phyloP scores from a whole-genome alignment of 2,888 invertebrate genomes.

The Arctia plantaginis region DNA sequence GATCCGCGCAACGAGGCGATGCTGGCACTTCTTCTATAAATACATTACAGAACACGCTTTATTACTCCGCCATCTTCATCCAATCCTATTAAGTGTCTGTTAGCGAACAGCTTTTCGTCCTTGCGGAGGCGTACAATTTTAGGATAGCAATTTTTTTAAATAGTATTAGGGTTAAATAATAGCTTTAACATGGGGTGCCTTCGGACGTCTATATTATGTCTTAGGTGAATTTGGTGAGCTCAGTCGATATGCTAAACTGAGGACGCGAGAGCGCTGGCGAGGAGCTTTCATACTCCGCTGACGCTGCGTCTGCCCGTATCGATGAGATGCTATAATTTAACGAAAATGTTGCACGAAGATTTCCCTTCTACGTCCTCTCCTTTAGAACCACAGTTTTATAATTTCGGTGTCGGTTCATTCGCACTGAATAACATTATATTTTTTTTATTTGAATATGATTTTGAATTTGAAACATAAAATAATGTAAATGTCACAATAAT shows the following conservation, averaged over 20 bases:
- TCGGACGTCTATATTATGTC: slow-evolving; percentile 73
- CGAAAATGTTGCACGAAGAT: slow-evolving; percentile 72
- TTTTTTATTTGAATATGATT: slow-evolving; percentile 70
- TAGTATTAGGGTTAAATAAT: slow-evolving; percentile 83
- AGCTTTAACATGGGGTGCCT: slow-evolving; percentile 74
- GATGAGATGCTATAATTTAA: slow-evolving; percentile 79
- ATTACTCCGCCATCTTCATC: slow-evolving; percentile 84
- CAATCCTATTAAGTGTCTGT: slow-evolving; percentile 84
- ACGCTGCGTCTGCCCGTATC: slow-evolving; percentile 76
- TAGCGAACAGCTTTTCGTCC: slow-evolving; percentile 72
- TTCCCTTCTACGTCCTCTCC: slow-evolving; percentile 68
- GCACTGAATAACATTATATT: slow-evolving; percentile 68
- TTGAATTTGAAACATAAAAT: slow-evolving; percentile 64
- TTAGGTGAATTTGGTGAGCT: slow-evolving; percentile 72
- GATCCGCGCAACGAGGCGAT: slow-evolving; percentile 70
- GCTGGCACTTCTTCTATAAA: slow-evolving; percentile 79
- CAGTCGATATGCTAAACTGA: slow-evolving; percentile 80
- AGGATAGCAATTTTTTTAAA: slow-evolving; percentile 82
- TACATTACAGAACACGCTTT: slow-evolving; percentile 85
- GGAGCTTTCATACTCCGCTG: slow-evolving; percentile 65
- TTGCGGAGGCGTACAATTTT: slow-evolving; percentile 73
- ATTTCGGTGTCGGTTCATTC: slow-evolving; percentile 68
- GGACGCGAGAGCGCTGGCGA: slow-evolving; percentile 39
- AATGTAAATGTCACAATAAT: slow-evolving; percentile 48
- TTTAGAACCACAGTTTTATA: slow-evolving; percentile 69